phyloP scores from a whole-genome alignment of 2,797 vertebrate species.

The Aeoliscus strigatus region DNA sequence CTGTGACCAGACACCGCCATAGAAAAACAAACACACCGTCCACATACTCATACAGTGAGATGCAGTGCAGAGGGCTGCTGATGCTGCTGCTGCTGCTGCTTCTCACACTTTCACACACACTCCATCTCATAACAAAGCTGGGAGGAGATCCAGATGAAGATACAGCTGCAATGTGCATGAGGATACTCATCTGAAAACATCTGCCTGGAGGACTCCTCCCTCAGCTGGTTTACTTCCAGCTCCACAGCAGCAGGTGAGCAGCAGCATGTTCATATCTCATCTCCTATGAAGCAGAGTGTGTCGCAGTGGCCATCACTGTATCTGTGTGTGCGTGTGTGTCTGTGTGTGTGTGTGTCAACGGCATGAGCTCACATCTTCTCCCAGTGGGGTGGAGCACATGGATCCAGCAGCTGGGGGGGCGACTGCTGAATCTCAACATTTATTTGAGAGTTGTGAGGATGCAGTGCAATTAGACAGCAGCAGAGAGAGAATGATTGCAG shows the following conservation, averaged over 20 bases:
- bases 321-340: slow-evolving; percentile 1
- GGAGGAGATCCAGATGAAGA: slow-evolving; percentile 24
- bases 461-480: slow-evolving; percentile 32
- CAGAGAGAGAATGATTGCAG: slow-evolving; percentile 11
- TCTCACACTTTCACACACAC: slow-evolving; percentile 8
- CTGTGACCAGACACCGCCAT: slow-evolving; percentile 41
- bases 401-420: neutral
- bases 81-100: slow-evolving; percentile 2
- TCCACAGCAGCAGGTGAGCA: slow-evolving; percentile 71
- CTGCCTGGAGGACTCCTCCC: slow-evolving; percentile 33
- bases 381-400: slow-evolving; percentile 8
- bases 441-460: slow-evolving; percentile 4
- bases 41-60: slow-evolving; percentile 38
- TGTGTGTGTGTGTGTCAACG: neutral
- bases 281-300: slow-evolving; percentile 15
- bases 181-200: slow-evolving; percentile 47
- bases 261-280: slow-evolving; percentile 35
- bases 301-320: slow-evolving; percentile 25
- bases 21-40: slow-evolving; percentile 45
- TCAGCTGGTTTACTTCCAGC: slow-evolving; percentile 23
- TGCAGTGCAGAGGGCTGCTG: slow-evolving; percentile 28
- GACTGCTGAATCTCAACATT: neutral
- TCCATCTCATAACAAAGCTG: slow-evolving; percentile 24
- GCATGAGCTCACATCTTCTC: slow-evolving; percentile 3
- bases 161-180: slow-evolving; percentile 34